Percentiles rank a stretch among this genome's conserved stretches.
These are phyloP conservation scores for Magallana gigas DNA, from an alignment of 1,140 invertebrate genomes.

Conservation along the genomic window DNA sequence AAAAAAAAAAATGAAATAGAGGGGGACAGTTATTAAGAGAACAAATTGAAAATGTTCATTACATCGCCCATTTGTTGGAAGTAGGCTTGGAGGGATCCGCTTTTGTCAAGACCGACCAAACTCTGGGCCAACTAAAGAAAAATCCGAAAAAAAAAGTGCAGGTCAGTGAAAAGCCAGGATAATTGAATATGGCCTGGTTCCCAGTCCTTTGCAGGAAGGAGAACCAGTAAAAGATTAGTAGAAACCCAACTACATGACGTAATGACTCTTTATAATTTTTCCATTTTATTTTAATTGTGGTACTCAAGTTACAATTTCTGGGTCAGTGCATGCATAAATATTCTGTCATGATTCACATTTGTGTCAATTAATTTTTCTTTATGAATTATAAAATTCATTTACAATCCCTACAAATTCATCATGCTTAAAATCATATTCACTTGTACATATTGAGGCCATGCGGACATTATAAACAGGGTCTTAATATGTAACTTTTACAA, in stretches of 20 bases:
- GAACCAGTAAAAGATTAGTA: not conserved
- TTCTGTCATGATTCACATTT: not conserved
- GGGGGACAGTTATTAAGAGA: conserved; percentile 2
- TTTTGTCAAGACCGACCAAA: conserved; percentile 35
- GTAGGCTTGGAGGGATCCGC: conserved; percentile 42
- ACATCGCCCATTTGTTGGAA: conserved; percentile 48
- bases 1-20: no score
- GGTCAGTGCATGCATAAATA: conserved; percentile 32
- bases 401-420: not conserved
- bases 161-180: conserved; percentile 1
- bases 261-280: not conserved
- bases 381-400: not conserved
- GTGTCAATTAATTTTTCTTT: not conserved
- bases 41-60: conserved; percentile 37
- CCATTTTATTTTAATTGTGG: not conserved
- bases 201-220: not conserved
- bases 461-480: not conserved
- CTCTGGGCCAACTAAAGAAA: conserved; percentile 36
- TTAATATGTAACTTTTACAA: no score
- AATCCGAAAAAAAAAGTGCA: conserved; percentile 12
- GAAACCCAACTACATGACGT: not conserved
- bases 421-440: not conserved
- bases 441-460: not conserved
- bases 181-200: not conserved
- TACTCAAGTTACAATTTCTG: not conserved